Evolutionary conservation across 2,113 vertebrate species (phyloP).

Genomic region (Galeopterus variegatus): DNA sequence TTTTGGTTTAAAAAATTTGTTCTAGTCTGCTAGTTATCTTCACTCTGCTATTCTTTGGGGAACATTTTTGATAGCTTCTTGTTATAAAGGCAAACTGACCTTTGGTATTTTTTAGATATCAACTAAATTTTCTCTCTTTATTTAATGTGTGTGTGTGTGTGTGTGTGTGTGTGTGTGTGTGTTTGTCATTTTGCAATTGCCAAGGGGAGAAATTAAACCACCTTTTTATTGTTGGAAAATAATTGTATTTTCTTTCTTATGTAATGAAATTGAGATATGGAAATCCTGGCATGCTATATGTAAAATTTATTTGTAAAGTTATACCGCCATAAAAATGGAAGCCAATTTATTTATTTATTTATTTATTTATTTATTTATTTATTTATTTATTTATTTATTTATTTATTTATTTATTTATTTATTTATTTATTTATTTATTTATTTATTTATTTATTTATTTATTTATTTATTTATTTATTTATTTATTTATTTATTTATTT

Average conservation of each 20-base stretch:
- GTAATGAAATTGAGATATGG: background rate
- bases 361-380: too few species aligned
- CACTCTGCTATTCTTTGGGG: background rate
- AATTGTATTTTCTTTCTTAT: background rate
- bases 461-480: too few species aligned
- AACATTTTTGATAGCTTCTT: constrained; percentile 15
- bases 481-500: too few species aligned
- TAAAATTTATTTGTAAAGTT: background rate
- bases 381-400: too few species aligned
- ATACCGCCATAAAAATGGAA: background rate
- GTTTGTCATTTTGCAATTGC: background rate
- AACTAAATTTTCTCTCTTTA: background rate
- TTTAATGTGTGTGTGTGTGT: background rate
- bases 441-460: too few species aligned
- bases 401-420: too few species aligned
- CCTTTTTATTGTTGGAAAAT: background rate
- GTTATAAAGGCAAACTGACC: background rate
- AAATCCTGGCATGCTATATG: background rate
- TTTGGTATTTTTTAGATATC: background rate
- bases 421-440: too few species aligned
- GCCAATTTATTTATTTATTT: too few species aligned
- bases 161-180: too few species aligned
- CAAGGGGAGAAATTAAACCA: constrained; percentile 22
- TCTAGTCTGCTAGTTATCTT: background rate
- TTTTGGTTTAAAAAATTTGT: constrained; percentile 24